A percentile compares a stretch with the other conserved stretches of the same genome.
Evolutionary conservation across 2,888 invertebrate species (phyloP).

Genomic region (Spilosoma lubricipeda): DNA sequence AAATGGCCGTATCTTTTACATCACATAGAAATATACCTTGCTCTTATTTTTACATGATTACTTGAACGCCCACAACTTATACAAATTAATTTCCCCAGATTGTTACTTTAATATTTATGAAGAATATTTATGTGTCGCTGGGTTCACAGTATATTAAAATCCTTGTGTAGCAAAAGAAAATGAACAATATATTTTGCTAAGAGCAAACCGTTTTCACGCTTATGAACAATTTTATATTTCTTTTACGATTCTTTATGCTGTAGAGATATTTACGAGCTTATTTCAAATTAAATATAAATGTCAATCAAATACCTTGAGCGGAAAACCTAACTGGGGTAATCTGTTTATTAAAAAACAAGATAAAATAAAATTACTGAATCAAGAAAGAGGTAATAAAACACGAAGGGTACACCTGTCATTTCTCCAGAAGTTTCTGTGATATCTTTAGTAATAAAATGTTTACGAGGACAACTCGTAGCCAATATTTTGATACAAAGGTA

Average conservation of each 20-base stretch:
- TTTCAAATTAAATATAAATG: slow-evolving; percentile 4
- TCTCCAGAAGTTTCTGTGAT: slow-evolving; percentile 18
- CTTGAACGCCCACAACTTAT: background rate
- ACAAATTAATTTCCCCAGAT: slow-evolving; percentile 21
- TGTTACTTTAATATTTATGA: slow-evolving; percentile 26
- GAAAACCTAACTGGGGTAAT: background rate
- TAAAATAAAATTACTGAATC: slow-evolving; percentile 1
- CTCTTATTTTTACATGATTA: background rate
- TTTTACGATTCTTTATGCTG: slow-evolving; percentile 22
- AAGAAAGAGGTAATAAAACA: slow-evolving; percentile 6
- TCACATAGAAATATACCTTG: background rate
- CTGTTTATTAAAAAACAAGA: background rate
- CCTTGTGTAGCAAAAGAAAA: slow-evolving; percentile 26
- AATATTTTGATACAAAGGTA: slow-evolving; percentile 21
- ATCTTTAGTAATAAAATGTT: slow-evolving; percentile 31
- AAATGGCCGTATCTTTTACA: no score
- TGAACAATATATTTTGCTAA: slow-evolving; percentile 32
- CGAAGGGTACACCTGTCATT: slow-evolving; percentile 2
- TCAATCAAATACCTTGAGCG: background rate
- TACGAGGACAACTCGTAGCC: slow-evolving; percentile 18
- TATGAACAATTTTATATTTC: slow-evolving; percentile 37
- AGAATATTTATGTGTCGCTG: slow-evolving; percentile 35
- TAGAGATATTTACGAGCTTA: slow-evolving; percentile 7
- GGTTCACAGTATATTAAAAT: slow-evolving; percentile 35
- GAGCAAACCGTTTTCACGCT: slow-evolving; percentile 38